Evolutionary conservation across 2,797 vertebrate genomes (phyloP).

Genomic region (Phyllotis vaccarum): DNA sequence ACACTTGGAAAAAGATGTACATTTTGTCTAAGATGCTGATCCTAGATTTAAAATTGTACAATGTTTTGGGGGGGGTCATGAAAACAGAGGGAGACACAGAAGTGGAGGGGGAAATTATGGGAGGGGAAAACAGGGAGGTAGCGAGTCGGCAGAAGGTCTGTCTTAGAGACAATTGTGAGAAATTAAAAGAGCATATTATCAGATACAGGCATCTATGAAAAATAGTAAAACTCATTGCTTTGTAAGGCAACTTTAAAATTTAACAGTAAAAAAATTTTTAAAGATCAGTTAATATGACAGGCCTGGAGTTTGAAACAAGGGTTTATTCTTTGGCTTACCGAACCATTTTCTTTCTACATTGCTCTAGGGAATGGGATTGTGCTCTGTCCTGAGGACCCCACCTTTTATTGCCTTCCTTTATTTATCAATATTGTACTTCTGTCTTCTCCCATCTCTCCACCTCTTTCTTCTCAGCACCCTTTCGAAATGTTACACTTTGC

Average conservation of each 20-base stretch:
- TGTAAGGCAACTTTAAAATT: background rate
- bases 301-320: background rate
- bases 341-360: background rate
- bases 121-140: background rate
- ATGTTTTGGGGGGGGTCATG: fast-evolving
- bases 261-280: background rate
- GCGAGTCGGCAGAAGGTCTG: background rate
- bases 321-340: background rate
- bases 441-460: background rate
- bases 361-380: background rate
- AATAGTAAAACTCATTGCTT: background rate
- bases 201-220: background rate
- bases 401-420: background rate
- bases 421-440: background rate
- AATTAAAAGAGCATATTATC: background rate
- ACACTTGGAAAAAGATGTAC: background rate
- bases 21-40: background rate
- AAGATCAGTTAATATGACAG: background rate
- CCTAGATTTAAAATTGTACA: background rate
- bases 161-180: background rate
- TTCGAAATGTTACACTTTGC: background rate
- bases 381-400: background rate
- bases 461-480: background rate
- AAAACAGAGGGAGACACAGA: background rate
- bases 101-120: fast-evolving